These are phyloP conservation scores for Ifrita kowaldi DNA, from an alignment of 2,113 vertebrate species.

Conservation along the genomic window DNA sequence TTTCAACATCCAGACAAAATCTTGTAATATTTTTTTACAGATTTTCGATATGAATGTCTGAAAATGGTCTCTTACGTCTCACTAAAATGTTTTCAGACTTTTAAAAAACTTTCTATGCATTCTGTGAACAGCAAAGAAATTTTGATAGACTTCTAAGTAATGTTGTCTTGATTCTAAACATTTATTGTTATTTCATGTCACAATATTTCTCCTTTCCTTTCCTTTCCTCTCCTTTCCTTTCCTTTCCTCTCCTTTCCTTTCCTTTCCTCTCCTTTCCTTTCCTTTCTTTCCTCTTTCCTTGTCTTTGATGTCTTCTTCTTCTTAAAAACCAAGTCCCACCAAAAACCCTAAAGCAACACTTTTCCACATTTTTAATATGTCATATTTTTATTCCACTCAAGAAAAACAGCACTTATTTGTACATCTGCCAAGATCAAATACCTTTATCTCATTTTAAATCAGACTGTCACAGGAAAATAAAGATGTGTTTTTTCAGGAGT, in stretches of 20 bases:
- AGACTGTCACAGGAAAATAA: conserved; percentile 3
- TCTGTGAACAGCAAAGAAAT: not conserved
- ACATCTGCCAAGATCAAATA: not conserved
- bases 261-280: no score
- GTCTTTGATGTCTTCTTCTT: not conserved
- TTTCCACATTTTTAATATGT: not conserved
- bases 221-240: not conserved
- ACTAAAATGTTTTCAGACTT: not conserved
- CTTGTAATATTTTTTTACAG: not conserved
- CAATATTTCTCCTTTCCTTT: not conserved
- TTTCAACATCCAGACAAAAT: not conserved
- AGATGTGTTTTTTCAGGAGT: not conserved
- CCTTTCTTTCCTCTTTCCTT: not conserved
- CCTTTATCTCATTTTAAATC: conserved; percentile 3
- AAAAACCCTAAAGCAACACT: not conserved
- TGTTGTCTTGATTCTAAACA: not conserved
- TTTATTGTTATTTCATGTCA: not conserved
- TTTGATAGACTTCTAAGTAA: not conserved
- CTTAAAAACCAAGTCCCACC: not conserved
- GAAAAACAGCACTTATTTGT: not conserved
- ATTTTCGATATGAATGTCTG: not conserved
- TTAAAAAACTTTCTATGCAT: not conserved
- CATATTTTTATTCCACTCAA: not conserved
- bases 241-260: no score
- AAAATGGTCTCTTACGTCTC: not conserved